Evolutionary conservation across 2,797 vertebrate species (phyloP), one percentile per base, ranked within the genome.

Genomic region (Picus viridis): DNA sequence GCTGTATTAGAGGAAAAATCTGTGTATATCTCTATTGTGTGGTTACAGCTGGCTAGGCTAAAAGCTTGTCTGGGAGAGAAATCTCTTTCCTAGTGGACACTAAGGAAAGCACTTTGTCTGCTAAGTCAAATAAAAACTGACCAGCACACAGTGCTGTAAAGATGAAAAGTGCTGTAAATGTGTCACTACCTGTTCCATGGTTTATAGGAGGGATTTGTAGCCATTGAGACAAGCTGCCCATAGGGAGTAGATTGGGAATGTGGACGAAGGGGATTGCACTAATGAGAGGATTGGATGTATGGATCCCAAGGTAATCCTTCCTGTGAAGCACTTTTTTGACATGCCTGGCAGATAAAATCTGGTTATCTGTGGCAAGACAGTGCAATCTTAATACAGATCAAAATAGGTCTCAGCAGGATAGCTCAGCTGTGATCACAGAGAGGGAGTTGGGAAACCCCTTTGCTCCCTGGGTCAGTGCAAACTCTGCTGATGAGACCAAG

Each of bases 151-250:
- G 62, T 22, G 64, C 36, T 74, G 74, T 86, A 71, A 88, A 95
- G 93, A 95, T 71, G 85, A 92, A 88, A 92, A 95, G 92, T 65
- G 86, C 93, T 69, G 51, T 95, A 94, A 95, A 95, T 18, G 90
- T 91, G 90, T 88, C 83, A 77, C 75, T 82, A 20, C 83, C 61
- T 88, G 54, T 92, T 89, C 82, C 3, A 54, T 41, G 87, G 49
- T 91, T 96, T 89, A 45, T 82, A 27, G 39, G 94, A 79, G 89
- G 92, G 96, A 94, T 94, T 91, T 93, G 80, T 43, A 69, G 83
- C 71, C 63, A 36, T 69, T 0, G 2, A 86, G 89, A 62, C 54
- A 76, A 86, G 70, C 26, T 76, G 57, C 68, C 76, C 47, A 32
- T 7, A 49, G 90, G 72, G 83, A 74, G 19, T 10, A 32, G 18